Base-by-base conservation (phyloP, 2,888 invertebrate species). In the Cephus pygmeus region DNA sequence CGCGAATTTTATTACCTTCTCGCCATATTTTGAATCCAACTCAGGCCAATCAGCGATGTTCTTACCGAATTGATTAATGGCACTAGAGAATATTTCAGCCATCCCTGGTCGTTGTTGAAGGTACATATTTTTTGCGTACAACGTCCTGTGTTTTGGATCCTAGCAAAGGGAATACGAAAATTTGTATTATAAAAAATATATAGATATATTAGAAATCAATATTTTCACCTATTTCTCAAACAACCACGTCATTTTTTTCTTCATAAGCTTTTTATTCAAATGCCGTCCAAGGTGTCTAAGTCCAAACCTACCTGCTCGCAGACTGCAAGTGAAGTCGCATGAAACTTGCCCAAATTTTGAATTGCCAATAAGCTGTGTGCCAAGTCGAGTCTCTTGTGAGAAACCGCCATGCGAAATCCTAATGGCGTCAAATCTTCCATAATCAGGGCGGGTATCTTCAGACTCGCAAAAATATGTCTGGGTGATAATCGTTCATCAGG, bases 401-500 rank as follows among this genome's bases (percentile, higher is more conserved):
- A 91, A 82, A 92, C 92, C 34, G 92, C 92, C 91, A 94, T 92
- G 80, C 92, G 91, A 83, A 92, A 94, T 68, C 93, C 93, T 75
- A 92, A 88, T 76, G 92, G 91, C 30, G 92, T 92, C 69, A 94
- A 89, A 86, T 94, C 94, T 83, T 94, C 94, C 69, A 94, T 87
- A 4, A 94, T 87, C 69, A 93, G 85, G 12, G 91, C 82, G 6
- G 15, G 15, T 15, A 1, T 40, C 15, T 40, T 40, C 40, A 15
- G 40, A 15, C 1, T 15, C 40, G 40, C 1, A 40, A 15, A 40
- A 40, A 40, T 40, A 40, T 1, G 2, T 6, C 40, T 40, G 6
- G 40, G 40, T 1, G 40, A 40, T 80, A 89, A n/a, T 76, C 86
- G 85, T 11, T 80, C 68, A 0, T 78, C 81, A 1, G 79, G 75